Evolutionary conservation across 2,888 invertebrate species (phyloP), one percentile per base, ranked within the genome.

Genomic region (Petrolisthes cinctipes): DNA sequence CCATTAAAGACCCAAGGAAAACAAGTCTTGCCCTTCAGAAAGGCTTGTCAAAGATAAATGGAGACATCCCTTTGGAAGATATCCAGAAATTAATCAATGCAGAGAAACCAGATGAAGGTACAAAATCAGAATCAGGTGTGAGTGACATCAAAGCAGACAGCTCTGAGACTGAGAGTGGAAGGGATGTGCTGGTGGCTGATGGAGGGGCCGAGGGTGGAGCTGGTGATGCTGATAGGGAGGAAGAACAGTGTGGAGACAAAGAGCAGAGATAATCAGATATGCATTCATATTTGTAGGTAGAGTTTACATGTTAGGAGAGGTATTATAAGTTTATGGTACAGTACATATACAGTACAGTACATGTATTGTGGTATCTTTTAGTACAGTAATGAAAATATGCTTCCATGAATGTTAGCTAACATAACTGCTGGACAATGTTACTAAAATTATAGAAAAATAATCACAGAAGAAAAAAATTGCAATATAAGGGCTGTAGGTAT

Each of bases 1-100:
- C 87, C 53, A 53, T 87, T 5, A 87, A 83, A 53, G 80, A 83
- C 68, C 87, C 87, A 1, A 83, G 73, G 17, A 83, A 80, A 37
- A 73, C 82, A 14, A 17, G 75, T 14, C 71, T 73, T 23, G 81
- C 85, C 4, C 56, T 85, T 56, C 85, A 85, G 37, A 68, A 66
- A 37, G 81, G 80, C 51, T 37, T 80, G 71, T 80, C 85, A 5
- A 56, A 71, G 54, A 54, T 80, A 37, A 85, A 85, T 51, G 80
- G 81, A 23, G 73, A 73, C 51, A 56, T 81, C 6, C 71, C 51
- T 23, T 14, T 57, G 23, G 57, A 80, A 51, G 51, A 80, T 23
- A 81, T 37, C 20, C 61, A 61, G 61, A 61, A 61, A 61, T 61
- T 61, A 17, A 17, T 61, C 4, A 3, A 61, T 9, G 61, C 61